phyloP scores from a whole-genome alignment of 2,797 vertebrate genomes.

The Scyliorhinus canicula region DNA sequence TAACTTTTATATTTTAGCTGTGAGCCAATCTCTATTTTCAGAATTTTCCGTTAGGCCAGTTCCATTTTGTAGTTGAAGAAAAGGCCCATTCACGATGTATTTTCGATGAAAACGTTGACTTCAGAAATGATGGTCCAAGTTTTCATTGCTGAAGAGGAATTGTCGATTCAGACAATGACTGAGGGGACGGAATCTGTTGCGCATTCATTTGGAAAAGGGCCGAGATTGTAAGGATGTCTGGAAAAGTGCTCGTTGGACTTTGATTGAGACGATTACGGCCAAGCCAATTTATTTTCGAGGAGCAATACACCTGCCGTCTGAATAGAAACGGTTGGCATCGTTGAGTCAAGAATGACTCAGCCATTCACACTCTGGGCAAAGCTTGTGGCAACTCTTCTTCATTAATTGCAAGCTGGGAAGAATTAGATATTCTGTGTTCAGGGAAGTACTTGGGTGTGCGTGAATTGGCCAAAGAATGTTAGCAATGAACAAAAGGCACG shows the following conservation, averaged over 20 bases:
- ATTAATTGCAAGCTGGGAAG: neutral
- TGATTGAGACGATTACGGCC: neutral
- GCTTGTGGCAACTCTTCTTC: neutral
- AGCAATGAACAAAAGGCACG: neutral
- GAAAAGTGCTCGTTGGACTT: neutral
- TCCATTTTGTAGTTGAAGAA: neutral
- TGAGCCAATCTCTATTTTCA: neutral
- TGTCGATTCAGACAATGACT: too few relatives aligned
- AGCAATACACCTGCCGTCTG: neutral
- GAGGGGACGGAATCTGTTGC: neutral
- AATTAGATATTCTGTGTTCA: neutral
- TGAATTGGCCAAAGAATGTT: neutral
- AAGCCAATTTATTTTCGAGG: neutral
- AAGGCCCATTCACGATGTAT: neutral
- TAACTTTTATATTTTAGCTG: neutral
- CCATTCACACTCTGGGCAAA: neutral
- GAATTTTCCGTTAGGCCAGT: neutral
- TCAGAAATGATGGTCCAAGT: too few relatives aligned
- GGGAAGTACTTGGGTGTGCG: neutral
- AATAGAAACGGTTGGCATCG: neutral
- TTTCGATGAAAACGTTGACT: neutral
- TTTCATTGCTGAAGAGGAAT: too few relatives aligned
- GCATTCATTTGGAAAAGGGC: neutral
- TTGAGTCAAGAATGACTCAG: neutral
- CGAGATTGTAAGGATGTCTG: neutral